Evolutionary conservation across 2,797 vertebrate species (phyloP), one percentile per base, ranked within the genome.

Genomic region (Malurus leucopterus): DNA sequence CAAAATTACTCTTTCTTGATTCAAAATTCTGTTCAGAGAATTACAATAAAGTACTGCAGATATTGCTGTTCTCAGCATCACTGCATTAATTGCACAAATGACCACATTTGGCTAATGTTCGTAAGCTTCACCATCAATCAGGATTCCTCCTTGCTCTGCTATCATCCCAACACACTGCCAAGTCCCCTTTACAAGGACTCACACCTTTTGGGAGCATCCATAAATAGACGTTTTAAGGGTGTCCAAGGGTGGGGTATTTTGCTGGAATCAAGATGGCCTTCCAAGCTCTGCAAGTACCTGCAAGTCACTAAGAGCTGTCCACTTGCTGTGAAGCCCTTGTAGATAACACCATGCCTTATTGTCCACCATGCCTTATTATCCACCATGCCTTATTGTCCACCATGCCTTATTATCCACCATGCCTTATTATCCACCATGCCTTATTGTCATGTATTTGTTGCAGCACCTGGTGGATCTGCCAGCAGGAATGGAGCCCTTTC

Each of bases 31-130:
- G 27, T 69, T 88, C 44, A 47, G 75, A 76, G 38, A 47, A 73
- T 85, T 89, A 71, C 79, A 86, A 64, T 83, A 75, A 91, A 94
- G 58, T 43, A 82, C 61, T 57, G 36, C 36, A 89, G 76, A 88
- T 87, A 92, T 92, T 94, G 89, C 94, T 95, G 92, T 64, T 92
- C 92, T 94, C 86, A 89, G 89, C 91, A 94, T 93, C 50, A 86
- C 47, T 81, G 78, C 65, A 86, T 94, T 95, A 91, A 93, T 92
- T 94, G 88, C 72, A 75, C 63, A 84, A 59, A 68, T 63, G 84
- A 86, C 75, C 21, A 13, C 90, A 63, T 84, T 90, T 77, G 65
- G 78, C 78, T 95, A 87, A 90, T 80, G 91, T 90, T 91, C 38
- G 5, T 61, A 59, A 87, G 65, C 58, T 58, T 79, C 51, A 34